These are phyloP conservation scores for Trichonephila clavipes DNA, from an alignment of 1,140 invertebrate genomes.

Conservation along the genomic window DNA sequence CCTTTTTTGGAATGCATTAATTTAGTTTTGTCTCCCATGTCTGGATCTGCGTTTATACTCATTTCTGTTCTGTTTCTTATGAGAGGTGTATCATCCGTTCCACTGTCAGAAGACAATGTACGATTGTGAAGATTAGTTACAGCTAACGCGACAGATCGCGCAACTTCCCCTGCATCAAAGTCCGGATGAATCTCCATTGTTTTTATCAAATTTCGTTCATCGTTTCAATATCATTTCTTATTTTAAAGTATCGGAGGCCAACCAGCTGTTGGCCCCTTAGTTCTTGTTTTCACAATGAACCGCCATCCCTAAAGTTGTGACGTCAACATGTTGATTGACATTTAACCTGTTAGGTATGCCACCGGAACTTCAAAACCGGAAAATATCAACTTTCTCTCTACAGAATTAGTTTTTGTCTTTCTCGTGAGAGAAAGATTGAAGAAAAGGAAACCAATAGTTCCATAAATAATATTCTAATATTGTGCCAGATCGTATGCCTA, in stretches of 20 bases:
- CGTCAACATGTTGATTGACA: slow-evolving; percentile 50
- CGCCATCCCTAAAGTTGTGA: slow-evolving; percentile 57
- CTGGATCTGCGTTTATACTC: not conserved
- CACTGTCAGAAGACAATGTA: slow-evolving; percentile 64
- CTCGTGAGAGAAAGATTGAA: too few species aligned
- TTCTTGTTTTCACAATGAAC: slow-evolving; percentile 58
- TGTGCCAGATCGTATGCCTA: too few species aligned
- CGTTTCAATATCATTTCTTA: not conserved
- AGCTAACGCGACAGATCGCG: slow-evolving; percentile 72
- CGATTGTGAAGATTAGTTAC: slow-evolving; percentile 70
- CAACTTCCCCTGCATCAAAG: slow-evolving; percentile 74
- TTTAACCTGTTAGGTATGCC: not conserved
- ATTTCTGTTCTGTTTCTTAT: slow-evolving; percentile 16
- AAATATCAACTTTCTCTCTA: not conserved
- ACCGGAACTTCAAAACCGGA: not conserved
- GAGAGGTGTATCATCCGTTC: slow-evolving; percentile 71
- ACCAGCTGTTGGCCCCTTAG: slow-evolving; percentile 39
- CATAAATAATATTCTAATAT: too few species aligned
- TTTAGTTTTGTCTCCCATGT: slow-evolving; percentile 16
- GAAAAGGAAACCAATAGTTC: too few species aligned
- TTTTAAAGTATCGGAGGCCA: not conserved
- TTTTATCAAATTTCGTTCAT: not conserved
- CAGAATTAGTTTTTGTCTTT: too few species aligned
- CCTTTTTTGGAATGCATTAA: slow-evolving; percentile 30
- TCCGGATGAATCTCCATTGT: slow-evolving; percentile 70